A percentile compares a stretch with the other conserved stretches of the same genome.
These are phyloP conservation scores for Marcusenius ussheri DNA, from an alignment of 2,113 vertebrate genomes.

Conservation along the genomic window DNA sequence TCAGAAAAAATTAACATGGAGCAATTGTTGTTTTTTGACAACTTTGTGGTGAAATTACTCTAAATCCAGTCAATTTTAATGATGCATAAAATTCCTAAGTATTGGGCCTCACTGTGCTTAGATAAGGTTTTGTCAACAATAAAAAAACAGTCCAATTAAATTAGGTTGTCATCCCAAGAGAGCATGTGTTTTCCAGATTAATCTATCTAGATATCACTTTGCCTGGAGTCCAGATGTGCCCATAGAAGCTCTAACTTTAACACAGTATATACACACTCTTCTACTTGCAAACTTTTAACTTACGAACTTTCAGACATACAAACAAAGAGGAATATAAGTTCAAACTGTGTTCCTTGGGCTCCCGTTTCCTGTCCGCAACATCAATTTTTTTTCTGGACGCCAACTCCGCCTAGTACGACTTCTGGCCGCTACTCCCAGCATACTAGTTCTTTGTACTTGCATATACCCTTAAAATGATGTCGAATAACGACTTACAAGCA, in stretches of 20 bases:
- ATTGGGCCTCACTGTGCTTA: not conserved
- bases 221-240: not conserved
- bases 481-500: no score
- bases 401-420: no score
- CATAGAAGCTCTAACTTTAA: not conserved
- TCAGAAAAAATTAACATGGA: not conserved
- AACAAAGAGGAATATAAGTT: no score
- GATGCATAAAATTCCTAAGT: not conserved
- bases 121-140: not conserved
- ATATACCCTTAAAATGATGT: no score
- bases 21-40: not conserved
- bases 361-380: no score
- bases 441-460: no score
- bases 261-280: not conserved
- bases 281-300: no score
- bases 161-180: not conserved
- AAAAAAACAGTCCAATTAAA: not conserved
- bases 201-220: not conserved
- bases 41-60: not conserved
- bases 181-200: not conserved
- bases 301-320: no score
- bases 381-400: no score
- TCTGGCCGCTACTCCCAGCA: no score
- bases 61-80: not conserved
- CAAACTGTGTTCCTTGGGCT: no score